Conservation (phyloP, 1,140 invertebrate genomes). For the Scaptomyza pallida region DNA sequence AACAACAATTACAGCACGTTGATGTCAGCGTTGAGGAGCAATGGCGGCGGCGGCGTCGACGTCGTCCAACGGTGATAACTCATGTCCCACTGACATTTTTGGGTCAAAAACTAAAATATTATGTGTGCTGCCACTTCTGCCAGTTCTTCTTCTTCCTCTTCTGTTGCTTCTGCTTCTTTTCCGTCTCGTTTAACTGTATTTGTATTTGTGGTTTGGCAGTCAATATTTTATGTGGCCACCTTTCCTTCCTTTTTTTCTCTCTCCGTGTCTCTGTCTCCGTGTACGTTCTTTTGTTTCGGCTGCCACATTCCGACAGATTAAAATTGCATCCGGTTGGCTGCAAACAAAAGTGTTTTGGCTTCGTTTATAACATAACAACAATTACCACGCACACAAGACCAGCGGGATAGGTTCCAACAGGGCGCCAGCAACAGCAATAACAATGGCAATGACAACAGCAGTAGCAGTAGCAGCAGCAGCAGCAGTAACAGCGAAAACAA, state of each 20-base stretch:
- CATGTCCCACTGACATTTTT: conserved; percentile 82
- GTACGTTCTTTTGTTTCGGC: conserved; percentile 23
- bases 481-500: conserved; percentile 18
- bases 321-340: conserved; percentile 73
- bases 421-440: conserved; percentile 44
- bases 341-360: conserved; percentile 75
- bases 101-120: conserved; percentile 83
- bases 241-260: conserved; percentile 18
- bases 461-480: not conserved
- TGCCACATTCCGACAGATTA: conserved; percentile 73
- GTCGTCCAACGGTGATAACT: conserved; percentile 65
- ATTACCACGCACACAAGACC: conserved; percentile 45
- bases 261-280: conserved; percentile 10
- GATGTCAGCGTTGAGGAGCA: conserved; percentile 60
- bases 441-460: conserved; percentile 12
- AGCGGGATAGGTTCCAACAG: conserved; percentile 27
- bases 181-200: conserved; percentile 34
- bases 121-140: conserved; percentile 53
- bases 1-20: conserved; percentile 48
- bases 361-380: conserved; percentile 60
- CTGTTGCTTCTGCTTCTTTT: conserved; percentile 1
- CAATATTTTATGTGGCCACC: conserved; percentile 64
- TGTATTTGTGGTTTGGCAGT: conserved; percentile 68
- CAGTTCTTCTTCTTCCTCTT: conserved; percentile 2
- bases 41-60: conserved; percentile 43